phyloP scores from a whole-genome alignment of 2,113 vertebrate species.

The Chiloscyllium plagiosum region DNA sequence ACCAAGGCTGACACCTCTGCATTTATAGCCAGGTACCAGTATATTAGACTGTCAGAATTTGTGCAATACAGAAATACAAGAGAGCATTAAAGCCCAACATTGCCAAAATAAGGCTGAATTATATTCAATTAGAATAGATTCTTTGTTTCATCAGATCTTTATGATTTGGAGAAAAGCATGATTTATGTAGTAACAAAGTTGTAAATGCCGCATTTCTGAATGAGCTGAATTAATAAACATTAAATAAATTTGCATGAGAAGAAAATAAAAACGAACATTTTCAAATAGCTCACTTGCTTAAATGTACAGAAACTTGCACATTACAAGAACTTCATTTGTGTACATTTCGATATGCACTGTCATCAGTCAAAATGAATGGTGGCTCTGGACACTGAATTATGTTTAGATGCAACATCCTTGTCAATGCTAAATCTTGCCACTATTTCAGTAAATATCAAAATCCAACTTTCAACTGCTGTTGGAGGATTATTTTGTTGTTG shows the following conservation, averaged over 20 bases:
- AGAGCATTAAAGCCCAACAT: background rate
- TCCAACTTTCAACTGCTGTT: background rate
- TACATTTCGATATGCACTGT: background rate
- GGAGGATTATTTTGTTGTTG: background rate
- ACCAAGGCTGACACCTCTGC: background rate
- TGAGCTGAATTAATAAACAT: background rate
- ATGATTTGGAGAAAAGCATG: background rate
- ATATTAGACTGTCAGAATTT: background rate
- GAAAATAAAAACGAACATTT: background rate
- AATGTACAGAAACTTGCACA: background rate
- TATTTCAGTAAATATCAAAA: background rate
- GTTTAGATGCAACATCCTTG: background rate
- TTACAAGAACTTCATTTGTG: background rate
- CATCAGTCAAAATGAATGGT: too few species aligned
- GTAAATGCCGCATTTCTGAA: background rate
- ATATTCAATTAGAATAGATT: background rate
- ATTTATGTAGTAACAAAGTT: background rate
- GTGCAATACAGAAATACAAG: background rate
- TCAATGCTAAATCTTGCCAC: background rate
- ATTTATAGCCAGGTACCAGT: background rate
- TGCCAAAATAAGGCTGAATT: background rate
- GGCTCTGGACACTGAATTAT: background rate
- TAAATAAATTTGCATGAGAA: background rate
- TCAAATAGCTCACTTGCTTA: background rate
- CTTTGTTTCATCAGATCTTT: conserved; percentile 7